A percentile compares a stretch with the other conserved stretches of the same genome.
Evolutionary conservation across 2,888 invertebrate genomes (phyloP).

Genomic region (Nomada goodeniana): DNA sequence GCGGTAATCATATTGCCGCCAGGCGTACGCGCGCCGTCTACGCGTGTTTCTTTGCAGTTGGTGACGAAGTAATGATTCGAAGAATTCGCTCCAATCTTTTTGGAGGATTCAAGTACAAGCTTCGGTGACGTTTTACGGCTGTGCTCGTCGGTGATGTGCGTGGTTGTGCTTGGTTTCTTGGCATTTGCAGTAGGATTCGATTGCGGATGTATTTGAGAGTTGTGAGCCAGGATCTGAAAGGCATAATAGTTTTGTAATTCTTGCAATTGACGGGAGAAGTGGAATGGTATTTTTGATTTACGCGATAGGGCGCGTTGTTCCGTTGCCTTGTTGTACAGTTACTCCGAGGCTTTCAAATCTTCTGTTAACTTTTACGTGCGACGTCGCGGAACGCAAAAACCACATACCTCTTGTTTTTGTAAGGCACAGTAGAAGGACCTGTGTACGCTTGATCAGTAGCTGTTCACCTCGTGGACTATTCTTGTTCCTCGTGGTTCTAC

Average conservation of each 20-base stretch:
- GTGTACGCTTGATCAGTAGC: neutral
- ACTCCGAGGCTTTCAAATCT: neutral
- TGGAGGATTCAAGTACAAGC: neutral
- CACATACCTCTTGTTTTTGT: constrained; percentile 18
- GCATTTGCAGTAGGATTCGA: neutral
- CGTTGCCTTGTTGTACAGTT: constrained; percentile 15
- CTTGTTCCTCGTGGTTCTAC: neutral
- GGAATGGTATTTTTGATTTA: neutral
- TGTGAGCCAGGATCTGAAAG: neutral
- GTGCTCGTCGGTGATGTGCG: neutral
- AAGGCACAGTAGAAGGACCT: neutral
- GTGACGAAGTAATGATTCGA: neutral
- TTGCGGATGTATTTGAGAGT: neutral
- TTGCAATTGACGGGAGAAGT: neutral
- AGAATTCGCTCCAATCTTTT: neutral
- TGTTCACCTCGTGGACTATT: neutral
- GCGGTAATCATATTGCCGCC: constrained; percentile 2
- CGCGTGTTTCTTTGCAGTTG: neutral
- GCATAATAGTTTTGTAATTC: neutral
- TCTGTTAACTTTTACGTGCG: neutral
- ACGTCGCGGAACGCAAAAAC: neutral
- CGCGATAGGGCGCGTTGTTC: too few relatives aligned
- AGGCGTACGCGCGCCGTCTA: neutral
- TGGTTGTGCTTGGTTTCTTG: neutral
- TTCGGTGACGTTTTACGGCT: neutral